Evolutionary conservation across 2,113 vertebrate genomes (phyloP), one percentile per base, ranked within the genome.

Genomic region (Toxotes chatareus): DNA sequence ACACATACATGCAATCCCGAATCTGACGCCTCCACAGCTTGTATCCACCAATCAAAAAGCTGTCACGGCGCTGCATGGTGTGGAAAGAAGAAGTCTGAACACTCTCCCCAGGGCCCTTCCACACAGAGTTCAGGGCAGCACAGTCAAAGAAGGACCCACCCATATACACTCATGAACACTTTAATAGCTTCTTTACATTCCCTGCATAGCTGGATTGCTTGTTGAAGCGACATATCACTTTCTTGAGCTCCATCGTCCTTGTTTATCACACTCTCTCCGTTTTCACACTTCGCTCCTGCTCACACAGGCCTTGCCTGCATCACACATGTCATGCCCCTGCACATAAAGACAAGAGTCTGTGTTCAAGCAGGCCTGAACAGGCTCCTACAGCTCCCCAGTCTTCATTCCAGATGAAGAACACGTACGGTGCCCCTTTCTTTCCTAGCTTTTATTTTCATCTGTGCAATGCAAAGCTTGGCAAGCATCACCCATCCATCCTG

Each of bases 91-190:
- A 76, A 75, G 85, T 75, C 84, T 82, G 60, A 67, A 57, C 83
- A 55, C 19, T 40, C 56, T 91, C 92, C 90, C 92, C 55, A 31
- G 77, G 87, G 93, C 75, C 85, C 61, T 79, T 40, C 34, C 91
- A 93, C 62, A 61, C 77, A 88, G 82, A 90, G 94, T 93, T 95
- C 93, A 94, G 86, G 85, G 64, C 79, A 86, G 80, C 77, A 80
- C 65, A 67, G 79, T 51, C 70, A 91, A 83, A 84, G 72, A n/a
- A 42, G 60, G 56, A 64, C 65, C 31, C 32, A 4, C 79, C 51
- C 49, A 42, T 7, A 61, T 0, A 19, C 79, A 57, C 63, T 3
- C 21, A 11, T 13, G 16, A 55, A 62, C 69, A 38, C 55, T 13
- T 70, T 32, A n/a, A 19, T 14, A 47, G 49, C 3, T 32, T 61